Percentiles rank a stretch among this genome's conserved stretches.
phyloP scores from a whole-genome alignment of 2,797 vertebrate species.

The Clarias pachynema region DNA sequence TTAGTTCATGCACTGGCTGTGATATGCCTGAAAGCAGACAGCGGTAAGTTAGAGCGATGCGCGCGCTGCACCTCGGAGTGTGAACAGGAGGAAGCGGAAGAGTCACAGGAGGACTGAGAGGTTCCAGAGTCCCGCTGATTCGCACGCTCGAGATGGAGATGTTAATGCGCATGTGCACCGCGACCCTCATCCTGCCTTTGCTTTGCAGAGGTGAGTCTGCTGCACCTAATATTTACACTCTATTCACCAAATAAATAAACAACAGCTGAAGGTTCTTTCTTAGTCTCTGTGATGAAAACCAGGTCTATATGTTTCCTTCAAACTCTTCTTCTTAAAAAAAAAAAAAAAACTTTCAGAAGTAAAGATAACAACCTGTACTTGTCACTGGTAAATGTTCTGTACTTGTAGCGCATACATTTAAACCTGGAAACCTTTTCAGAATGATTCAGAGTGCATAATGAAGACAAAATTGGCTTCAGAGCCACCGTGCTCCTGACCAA shows the following conservation, averaged over 20 bases:
- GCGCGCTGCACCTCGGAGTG: neutral
- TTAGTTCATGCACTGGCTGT: neutral
- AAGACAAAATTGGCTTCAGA: neutral
- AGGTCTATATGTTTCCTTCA: neutral
- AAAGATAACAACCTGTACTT: neutral
- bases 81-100: neutral
- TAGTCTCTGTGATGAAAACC: neutral
- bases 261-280: neutral
- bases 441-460: neutral
- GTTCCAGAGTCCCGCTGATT: conserved; percentile 29
- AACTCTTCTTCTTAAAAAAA: neutral
- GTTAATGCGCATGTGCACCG: conserved; percentile 59
- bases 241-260: neutral
- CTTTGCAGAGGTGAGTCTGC: conserved; percentile 73
- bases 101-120: conserved; percentile 11
- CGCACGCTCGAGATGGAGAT: conserved; percentile 50
- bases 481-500: neutral
- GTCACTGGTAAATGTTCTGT: neutral
- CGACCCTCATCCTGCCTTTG: conserved; percentile 68
- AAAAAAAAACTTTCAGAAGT: neutral
- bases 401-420: too few species aligned
- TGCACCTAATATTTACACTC: neutral
- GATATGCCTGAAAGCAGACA: conserved; percentile 5
- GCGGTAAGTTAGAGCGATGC: conserved; percentile 8
- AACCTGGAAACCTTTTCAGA: too few species aligned